A percentile compares a stretch with the other conserved stretches of the same genome.
Evolutionary conservation across 1,140 invertebrate genomes (phyloP).

Genomic region (Eulimnadia texana): DNA sequence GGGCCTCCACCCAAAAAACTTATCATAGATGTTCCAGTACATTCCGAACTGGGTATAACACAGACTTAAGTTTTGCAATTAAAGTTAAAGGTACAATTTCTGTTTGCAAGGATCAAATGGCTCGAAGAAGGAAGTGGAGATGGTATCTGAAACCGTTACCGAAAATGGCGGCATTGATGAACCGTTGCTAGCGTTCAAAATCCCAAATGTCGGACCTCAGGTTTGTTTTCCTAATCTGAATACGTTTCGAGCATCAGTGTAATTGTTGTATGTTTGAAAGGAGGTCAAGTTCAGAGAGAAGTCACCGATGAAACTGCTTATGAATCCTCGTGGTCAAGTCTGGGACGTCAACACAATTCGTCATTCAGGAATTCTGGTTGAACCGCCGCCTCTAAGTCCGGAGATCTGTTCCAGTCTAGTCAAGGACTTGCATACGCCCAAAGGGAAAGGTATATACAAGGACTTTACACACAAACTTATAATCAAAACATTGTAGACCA

Average conservation of each 20-base stretch:
- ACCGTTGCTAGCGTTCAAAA: constrained; percentile 18
- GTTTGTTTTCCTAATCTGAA: constrained; percentile 14
- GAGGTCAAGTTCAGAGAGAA: constrained; percentile 30
- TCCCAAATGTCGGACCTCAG: constrained; percentile 20
- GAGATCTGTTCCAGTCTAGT: constrained; percentile 56
- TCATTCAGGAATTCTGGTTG: constrained; percentile 34
- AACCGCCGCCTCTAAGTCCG: constrained; percentile 43
- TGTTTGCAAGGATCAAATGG: neutral
- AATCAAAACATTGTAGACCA: neutral
- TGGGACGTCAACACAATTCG: constrained; percentile 45
- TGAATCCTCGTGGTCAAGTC: constrained; percentile 60
- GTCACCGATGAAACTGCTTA: constrained; percentile 53
- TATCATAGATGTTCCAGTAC: constrained; percentile 14
- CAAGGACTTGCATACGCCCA: constrained; percentile 56
- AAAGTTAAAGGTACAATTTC: neutral
- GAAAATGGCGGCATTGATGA: neutral
- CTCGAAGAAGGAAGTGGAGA: no score
- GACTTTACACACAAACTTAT: no score
- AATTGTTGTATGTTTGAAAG: neutral
- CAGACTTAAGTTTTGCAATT: no score
- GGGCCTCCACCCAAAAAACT: constrained; percentile 22
- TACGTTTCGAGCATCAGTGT: neutral
- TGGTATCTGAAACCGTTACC: neutral
- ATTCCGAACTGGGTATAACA: no score
- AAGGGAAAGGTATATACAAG: constrained; percentile 46